Base-by-base conservation (phyloP, 2,113 vertebrate species). In the Anser cygnoides region DNA sequence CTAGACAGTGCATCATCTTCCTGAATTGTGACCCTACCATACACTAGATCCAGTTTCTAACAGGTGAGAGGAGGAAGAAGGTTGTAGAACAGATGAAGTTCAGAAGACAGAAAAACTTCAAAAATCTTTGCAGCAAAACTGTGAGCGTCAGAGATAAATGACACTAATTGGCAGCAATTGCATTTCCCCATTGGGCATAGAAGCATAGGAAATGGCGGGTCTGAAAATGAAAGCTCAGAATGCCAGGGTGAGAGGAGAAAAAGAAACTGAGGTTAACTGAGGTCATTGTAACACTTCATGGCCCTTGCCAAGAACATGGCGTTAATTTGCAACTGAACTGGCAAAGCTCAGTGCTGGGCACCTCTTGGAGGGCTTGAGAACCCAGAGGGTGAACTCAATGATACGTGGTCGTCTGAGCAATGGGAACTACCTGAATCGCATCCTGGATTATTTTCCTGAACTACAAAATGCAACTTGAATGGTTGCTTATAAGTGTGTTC, bases 301-400 rank as follows among this genome's bases (percentile, higher is more conserved):
- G 13, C 46, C 68, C 15, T 90, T 87, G 13, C 25, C 22, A 22
- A 54, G 52, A 35, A 23, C 52, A 50, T 15, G 4, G 19, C 28
- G 3, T 37, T 87, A 28, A 11, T 11, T 52, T 78, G 26, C n/a
- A 57, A 55, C 37, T 66, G 18, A 81, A 33, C 17, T 61, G 62
- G 5, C 26, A 0, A 5, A 63, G 33, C 16, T 9, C 10, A 0
- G 0, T 1, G 4, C 29, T 0, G 1, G 37, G 43, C 12, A 49
- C 29, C n/a, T 84, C 0, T 0, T 13, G 41, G 43, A 14, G 19
- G 6, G 7, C 13, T 59, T 93, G 44, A 25, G 21, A 7, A 11
- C n/a, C 44, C 57, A 7, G 22, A 68, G 68, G 21, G 25, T 17
- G 28, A 73, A 41, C 17, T 55, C 14, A 33, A 5, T 3, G 17